Evolutionary conservation across 1,140 invertebrate genomes (phyloP).

Genomic region (Leguminivora glycinivorella): DNA sequence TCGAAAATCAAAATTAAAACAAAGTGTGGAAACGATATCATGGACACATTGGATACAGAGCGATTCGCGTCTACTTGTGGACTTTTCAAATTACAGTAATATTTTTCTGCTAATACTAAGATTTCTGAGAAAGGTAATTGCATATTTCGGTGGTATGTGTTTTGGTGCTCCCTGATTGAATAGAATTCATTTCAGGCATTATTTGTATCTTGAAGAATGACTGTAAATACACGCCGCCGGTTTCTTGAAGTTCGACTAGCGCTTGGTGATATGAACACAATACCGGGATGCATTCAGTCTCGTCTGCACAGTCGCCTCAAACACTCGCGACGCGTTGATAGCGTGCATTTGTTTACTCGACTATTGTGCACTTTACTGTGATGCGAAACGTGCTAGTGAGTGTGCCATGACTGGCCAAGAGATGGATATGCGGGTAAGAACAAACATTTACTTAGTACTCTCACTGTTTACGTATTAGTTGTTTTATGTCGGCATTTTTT

Average conservation of each 20-base stretch:
- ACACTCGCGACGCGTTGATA: slow-evolving; percentile 32
- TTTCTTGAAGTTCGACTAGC: not conserved
- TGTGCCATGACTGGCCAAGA: slow-evolving; percentile 48
- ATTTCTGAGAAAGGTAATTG: no score
- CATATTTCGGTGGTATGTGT: no score
- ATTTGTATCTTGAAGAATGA: no score
- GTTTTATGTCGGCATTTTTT: not conserved
- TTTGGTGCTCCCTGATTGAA: no score
- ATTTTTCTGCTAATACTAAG: no score
- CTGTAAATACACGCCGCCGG: no score
- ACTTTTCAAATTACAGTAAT: no score
- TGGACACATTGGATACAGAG: no score
- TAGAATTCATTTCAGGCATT: no score
- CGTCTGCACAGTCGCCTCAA: not conserved
- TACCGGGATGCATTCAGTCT: not conserved
- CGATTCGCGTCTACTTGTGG: no score
- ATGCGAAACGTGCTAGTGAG: slow-evolving; percentile 42
- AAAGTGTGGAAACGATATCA: no score
- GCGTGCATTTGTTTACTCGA: slow-evolving; percentile 17
- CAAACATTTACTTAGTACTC: not conserved
- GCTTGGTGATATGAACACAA: not conserved
- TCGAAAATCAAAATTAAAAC: no score
- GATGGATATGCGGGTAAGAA: slow-evolving; percentile 65
- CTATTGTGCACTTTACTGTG: slow-evolving; percentile 39
- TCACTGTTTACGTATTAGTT: not conserved